Evolutionary conservation across 2,888 invertebrate genomes (phyloP), one percentile per base, ranked within the genome.

Genomic region (Conus canariensis): DNA sequence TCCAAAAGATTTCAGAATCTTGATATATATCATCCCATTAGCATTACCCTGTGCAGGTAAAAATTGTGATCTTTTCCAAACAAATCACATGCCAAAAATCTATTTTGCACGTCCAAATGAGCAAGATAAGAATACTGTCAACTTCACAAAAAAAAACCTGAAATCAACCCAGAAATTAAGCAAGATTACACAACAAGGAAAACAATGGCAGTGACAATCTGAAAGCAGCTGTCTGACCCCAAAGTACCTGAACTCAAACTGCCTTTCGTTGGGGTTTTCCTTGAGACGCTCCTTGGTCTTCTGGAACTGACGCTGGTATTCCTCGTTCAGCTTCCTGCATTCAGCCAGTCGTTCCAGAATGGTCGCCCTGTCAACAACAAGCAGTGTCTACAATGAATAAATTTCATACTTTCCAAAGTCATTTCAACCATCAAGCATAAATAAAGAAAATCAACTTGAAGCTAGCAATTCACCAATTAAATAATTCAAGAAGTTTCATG

Each of bases 261-360:
- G 97, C 91, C 97, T 97, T 95, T 98, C 98, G 89, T 97, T 97
- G 0, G 0, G 97, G 77, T 97, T 97, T 92, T 97, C 97, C 93
- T 97, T 97, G 97, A 98, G 98, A 94, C 97, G 97, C 92, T 97
- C 97, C 93, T 98, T 97, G 30, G 98, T 98, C 90, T 97, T 95
- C 91, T 96, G 96, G 93, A 96, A 96, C 98, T 98, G 95, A 97
- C 98, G 95, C 93, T 98, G 97, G 96, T 99, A 99, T 56, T 97
- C 97, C 95, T 97, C 97, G 96, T 99, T 99, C 77, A 99, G 96
- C 93, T 98, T 97, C 87, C 99, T 98, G 96, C 99, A 99, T 94
- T 99, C 98, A 85, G 97, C 97, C 60, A 99, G 96, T 95, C 98
- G 98, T 85, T 98, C 97, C 91, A 98, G 97, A 1, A 98, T 92